phyloP scores from a whole-genome alignment of 53 echinoderm and acorn worm genomes.

The Patiria pectinifera region DNA sequence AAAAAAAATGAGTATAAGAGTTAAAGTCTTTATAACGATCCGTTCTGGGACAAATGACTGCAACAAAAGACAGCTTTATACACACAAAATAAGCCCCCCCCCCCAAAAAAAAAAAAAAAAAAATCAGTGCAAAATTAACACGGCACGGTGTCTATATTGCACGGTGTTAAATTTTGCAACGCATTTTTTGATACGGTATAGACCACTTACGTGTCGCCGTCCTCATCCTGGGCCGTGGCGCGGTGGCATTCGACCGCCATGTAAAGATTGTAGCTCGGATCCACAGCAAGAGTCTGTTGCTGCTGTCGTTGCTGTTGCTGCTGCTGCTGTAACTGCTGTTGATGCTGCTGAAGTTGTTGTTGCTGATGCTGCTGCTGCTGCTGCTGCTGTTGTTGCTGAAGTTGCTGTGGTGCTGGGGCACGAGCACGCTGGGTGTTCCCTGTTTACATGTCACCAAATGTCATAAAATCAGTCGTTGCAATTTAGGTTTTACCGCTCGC shows the following conservation, averaged over 20 bases:
- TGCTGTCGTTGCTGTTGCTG: not conserved
- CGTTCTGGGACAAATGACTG: too few species aligned
- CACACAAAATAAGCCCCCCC: too few species aligned
- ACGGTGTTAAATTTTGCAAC: too few species aligned
- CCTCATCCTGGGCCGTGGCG: slow-evolving; percentile 90
- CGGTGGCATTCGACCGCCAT: slow-evolving; percentile 93
- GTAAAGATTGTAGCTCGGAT: slow-evolving; percentile 86
- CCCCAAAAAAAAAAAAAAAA: too few species aligned
- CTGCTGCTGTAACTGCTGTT: not conserved
- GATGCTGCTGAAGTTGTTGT: slow-evolving; percentile 5
- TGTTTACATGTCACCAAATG: not conserved
- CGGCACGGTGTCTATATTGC: too few species aligned
- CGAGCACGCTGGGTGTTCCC: not conserved
- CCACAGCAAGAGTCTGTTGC: slow-evolving; percentile 50
- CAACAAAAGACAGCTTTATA: too few species aligned
- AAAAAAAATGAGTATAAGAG: too few species aligned
- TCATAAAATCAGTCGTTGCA: not conserved
- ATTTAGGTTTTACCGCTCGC: not conserved
- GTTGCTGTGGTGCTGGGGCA: not conserved
- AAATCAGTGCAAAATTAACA: too few species aligned
- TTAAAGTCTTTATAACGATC: too few species aligned
- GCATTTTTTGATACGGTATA: not conserved
- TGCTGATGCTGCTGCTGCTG: slow-evolving; percentile 9
- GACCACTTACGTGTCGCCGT: slow-evolving; percentile 94
- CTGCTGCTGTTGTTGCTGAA: not conserved